Evolutionary conservation across 1,140 invertebrate species (phyloP).

Genomic region (Neodiprion fabricii): DNA sequence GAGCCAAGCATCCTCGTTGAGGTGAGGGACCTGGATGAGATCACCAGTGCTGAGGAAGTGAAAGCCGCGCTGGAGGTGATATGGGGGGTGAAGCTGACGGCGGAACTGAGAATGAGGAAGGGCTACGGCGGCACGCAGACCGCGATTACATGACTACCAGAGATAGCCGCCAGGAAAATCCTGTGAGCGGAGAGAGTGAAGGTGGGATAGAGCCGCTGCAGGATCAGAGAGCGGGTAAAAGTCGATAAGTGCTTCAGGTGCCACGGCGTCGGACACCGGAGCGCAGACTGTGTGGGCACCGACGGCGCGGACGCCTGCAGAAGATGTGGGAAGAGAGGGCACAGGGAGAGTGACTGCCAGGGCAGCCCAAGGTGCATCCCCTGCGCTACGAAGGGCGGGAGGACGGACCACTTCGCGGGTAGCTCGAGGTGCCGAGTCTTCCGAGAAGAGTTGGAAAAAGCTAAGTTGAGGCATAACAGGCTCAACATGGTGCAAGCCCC

Average conservation of each 20-base stretch:
- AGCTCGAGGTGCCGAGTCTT: no score
- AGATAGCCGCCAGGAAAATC: neutral
- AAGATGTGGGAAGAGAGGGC: no score
- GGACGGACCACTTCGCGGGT: no score
- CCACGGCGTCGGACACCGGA: conserved; percentile 24
- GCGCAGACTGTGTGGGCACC: conserved; percentile 9
- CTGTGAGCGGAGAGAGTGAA: conserved; percentile 19
- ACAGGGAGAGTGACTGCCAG: no score
- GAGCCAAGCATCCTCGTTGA: neutral
- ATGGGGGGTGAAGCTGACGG: no score
- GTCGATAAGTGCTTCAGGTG: conserved; percentile 25
- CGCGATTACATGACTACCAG: neutral
- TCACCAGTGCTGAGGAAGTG: neutral
- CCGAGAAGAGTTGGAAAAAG: no score
- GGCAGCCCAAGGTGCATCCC: no score
- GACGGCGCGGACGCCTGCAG: neutral
- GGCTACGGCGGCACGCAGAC: neutral
- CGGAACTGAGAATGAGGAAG: no score
- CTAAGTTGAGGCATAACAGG: no score
- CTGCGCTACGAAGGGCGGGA: no score
- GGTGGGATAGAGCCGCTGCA: conserved; percentile 27
- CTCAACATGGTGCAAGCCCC: no score
- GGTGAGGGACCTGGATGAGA: conserved; percentile 10
- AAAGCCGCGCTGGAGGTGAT: no score
- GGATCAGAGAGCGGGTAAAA: conserved; percentile 7